phyloP scores from a whole-genome alignment of 2,797 vertebrate genomes.

The Hylomyscus alleni region DNA sequence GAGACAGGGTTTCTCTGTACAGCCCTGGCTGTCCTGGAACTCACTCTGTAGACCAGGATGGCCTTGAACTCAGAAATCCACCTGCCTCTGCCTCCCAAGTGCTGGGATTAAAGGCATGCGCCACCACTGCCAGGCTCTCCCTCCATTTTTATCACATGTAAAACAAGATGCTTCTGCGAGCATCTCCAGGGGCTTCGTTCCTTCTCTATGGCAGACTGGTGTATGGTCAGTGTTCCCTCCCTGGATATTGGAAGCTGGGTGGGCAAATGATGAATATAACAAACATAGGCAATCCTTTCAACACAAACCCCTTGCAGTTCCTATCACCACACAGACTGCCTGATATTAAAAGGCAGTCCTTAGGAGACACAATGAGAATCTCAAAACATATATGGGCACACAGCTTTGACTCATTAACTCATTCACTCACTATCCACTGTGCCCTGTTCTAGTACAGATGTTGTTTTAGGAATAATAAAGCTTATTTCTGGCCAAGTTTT shows the following conservation, averaged over 20 bases:
- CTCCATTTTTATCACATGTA: constrained; percentile 62
- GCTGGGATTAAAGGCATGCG: no score
- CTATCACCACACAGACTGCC: neutral
- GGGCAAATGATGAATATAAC: neutral
- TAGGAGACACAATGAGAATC: constrained; percentile 30
- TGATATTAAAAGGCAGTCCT: neutral
- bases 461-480: constrained; percentile 32
- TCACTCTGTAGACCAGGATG: no score
- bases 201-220: neutral
- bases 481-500: constrained; percentile 13
- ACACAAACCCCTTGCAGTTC: neutral
- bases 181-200: neutral
- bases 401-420: neutral
- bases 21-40: no score
- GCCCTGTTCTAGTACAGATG: neutral
- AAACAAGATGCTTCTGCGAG: constrained; percentile 50
- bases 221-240: neutral
- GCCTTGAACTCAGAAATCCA: no score
- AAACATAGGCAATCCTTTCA: constrained; percentile 11
- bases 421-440: neutral
- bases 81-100: no score
- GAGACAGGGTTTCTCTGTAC: no score
- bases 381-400: neutral
- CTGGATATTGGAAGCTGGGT: neutral
- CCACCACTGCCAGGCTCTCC: neutral